These are phyloP conservation scores for Pseudochirops cupreus DNA, from an alignment of 2,797 vertebrate genomes.

Conservation along the genomic window DNA sequence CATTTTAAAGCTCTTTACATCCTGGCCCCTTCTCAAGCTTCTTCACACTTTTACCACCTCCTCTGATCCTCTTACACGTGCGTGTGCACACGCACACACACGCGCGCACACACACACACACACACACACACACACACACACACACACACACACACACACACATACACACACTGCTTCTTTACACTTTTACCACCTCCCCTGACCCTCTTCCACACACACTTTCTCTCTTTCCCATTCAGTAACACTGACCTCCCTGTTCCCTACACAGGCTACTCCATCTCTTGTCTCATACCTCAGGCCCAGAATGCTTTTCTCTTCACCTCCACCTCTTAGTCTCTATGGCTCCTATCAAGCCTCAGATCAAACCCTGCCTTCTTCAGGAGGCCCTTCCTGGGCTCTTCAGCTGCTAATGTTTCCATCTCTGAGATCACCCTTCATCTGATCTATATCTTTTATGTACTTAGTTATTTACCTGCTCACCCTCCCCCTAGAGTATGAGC, in stretches of 20 bases:
- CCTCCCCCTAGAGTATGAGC: background rate
- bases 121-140: too few relatives aligned
- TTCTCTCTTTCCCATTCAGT: background rate
- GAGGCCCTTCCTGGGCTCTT: background rate
- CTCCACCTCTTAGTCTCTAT: background rate
- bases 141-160: too few relatives aligned
- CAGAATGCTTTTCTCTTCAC: background rate
- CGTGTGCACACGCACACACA: too few relatives aligned
- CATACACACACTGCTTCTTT: too few relatives aligned
- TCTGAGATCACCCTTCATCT: background rate
- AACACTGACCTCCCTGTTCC: background rate
- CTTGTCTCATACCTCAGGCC: background rate
- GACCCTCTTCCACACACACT: too few relatives aligned
- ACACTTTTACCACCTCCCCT: too few relatives aligned
- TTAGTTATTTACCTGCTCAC: background rate
- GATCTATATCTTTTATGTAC: background rate
- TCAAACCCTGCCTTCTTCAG: background rate
- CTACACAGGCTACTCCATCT: background rate
- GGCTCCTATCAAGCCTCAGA: background rate
- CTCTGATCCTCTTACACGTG: background rate
- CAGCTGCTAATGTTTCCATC: background rate
- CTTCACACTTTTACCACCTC: background rate
- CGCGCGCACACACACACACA: too few relatives aligned
- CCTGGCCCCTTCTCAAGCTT: background rate
- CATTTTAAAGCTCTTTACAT: background rate